Conservation (phyloP, 2,888 invertebrate genomes). For the Megaustenia siamemsis region DNA sequence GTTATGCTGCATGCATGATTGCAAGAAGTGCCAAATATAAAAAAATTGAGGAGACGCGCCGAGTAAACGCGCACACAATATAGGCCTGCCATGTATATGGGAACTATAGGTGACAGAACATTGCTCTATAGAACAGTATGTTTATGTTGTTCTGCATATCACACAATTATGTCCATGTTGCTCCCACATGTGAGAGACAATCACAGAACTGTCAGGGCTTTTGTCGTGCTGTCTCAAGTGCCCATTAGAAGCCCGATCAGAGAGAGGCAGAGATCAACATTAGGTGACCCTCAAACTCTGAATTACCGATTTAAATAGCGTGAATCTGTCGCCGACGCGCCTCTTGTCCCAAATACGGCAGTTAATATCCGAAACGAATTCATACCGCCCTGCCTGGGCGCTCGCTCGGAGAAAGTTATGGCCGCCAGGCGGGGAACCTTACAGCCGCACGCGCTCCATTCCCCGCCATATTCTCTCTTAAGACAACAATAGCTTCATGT, state of each 20-base stretch:
- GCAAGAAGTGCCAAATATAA: no score
- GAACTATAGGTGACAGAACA: no score
- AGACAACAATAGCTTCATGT: constrained; percentile 34
- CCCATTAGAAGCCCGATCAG: constrained; percentile 5
- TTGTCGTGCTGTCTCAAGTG: constrained; percentile 15
- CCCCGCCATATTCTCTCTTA: constrained; percentile 27
- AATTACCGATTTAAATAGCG: constrained; percentile 48
- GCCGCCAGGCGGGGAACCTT: background rate
- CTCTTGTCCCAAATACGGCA: constrained; percentile 5
- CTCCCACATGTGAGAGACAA: background rate
- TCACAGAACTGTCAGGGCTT: background rate
- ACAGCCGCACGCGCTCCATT: background rate
- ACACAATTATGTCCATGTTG: background rate
- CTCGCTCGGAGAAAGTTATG: constrained; percentile 26
- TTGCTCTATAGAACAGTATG: no score
- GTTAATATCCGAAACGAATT: constrained; percentile 43
- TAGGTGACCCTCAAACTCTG: constrained; percentile 18
- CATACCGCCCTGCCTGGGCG: constrained; percentile 21
- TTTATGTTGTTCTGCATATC: background rate
- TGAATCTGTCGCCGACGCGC: constrained; percentile 23
- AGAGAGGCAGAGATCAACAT: constrained; percentile 27
- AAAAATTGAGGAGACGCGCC: no score
- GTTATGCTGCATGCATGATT: no score
- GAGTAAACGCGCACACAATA: no score
- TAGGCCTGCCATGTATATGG: no score